phyloP scores from a whole-genome alignment of 1,140 invertebrate species.

The Macrosteles quadrilineatus region DNA sequence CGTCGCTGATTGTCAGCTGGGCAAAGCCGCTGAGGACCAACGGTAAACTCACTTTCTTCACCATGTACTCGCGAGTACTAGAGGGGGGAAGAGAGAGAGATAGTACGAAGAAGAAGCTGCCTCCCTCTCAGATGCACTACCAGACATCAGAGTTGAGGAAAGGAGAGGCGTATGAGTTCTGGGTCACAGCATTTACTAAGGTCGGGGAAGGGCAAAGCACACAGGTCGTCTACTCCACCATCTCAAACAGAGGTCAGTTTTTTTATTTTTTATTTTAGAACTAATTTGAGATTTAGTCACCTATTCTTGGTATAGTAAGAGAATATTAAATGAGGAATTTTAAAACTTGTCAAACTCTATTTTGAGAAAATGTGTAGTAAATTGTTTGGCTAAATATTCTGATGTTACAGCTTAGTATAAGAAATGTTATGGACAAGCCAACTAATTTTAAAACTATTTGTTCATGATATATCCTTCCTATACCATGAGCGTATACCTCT shows the following conservation, averaged over 20 bases:
- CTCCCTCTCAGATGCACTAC: constrained; percentile 44
- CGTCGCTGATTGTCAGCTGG: constrained; percentile 53
- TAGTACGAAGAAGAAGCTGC: constrained; percentile 40
- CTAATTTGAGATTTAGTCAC: not conserved
- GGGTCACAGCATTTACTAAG: constrained; percentile 51
- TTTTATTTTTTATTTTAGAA: too few species aligned
- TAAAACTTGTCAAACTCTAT: too few species aligned
- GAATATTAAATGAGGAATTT: too few species aligned
- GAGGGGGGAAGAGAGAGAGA: constrained; percentile 52
- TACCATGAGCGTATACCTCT: too few species aligned
- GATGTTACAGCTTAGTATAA: too few species aligned
- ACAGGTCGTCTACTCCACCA: constrained; percentile 19
- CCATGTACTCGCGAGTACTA: constrained; percentile 50
- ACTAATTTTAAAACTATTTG: too few species aligned
- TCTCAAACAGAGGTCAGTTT: constrained; percentile 22
- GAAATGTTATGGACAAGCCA: too few species aligned
- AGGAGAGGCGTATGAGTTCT: constrained; percentile 52
- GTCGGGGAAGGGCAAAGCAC: constrained; percentile 49
- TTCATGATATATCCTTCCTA: too few species aligned
- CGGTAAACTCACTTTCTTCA: constrained; percentile 55
- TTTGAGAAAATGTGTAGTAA: too few species aligned
- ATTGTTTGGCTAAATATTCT: too few species aligned
- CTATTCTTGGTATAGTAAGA: too few species aligned
- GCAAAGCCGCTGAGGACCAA: constrained; percentile 54
- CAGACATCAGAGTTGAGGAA: constrained; percentile 50